Conservation (phyloP, 2,797 vertebrate genomes). For the Cyprinella venusta region DNA sequence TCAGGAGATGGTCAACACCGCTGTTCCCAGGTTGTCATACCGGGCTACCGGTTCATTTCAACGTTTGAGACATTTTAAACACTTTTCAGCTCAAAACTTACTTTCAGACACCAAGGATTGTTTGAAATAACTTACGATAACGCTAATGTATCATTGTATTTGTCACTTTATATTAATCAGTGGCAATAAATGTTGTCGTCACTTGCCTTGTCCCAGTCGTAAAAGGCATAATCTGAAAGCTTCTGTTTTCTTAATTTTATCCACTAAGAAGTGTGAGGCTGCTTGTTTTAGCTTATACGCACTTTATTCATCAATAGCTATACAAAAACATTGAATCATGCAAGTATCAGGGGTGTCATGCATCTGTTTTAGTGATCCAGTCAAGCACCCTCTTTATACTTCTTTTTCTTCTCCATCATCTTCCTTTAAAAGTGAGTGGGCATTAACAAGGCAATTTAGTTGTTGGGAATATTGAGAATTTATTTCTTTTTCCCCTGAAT, state of each 20-base stretch:
- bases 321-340: background rate
- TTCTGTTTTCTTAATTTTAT: background rate
- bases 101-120: too few relatives aligned
- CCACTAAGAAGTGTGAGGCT: background rate
- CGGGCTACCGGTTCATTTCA: too few relatives aligned
- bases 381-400: background rate
- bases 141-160: constrained; percentile 5
- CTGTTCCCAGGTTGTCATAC: too few relatives aligned
- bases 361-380: background rate
- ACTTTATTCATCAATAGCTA: background rate
- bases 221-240: background rate
- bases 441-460: background rate
- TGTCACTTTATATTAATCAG: background rate
- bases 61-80: too few relatives aligned
- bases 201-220: background rate
- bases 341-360: background rate
- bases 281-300: background rate
- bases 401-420: background rate
- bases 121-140: background rate
- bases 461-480: background rate
- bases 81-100: too few relatives aligned
- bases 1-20: too few relatives aligned
- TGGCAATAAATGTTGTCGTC: background rate
- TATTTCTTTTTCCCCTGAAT: too few relatives aligned
- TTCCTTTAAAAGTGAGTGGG: background rate